Conservation (phyloP, 2,797 vertebrate genomes). For the Oophaga sylvatica region DNA sequence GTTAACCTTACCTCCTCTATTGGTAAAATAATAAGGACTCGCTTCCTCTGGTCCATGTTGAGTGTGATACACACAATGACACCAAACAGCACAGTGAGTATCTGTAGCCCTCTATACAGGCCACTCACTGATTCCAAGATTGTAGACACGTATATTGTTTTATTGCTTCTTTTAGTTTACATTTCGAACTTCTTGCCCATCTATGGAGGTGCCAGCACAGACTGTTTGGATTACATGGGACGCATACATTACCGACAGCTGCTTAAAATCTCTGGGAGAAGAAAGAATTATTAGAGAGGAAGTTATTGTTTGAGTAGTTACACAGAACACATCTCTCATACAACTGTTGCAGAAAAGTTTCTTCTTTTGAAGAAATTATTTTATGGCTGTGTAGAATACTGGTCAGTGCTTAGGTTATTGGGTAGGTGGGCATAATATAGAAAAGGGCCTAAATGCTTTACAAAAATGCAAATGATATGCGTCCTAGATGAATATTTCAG, state of each 20-base stretch:
- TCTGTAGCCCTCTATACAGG: no score
- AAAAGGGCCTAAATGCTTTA: background rate
- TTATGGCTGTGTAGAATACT: background rate
- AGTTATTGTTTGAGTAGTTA: constrained; percentile 48
- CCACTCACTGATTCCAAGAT: no score
- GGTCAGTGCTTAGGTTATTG: background rate
- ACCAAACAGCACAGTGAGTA: no score
- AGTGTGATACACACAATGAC: no score
- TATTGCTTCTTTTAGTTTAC: constrained; percentile 41
- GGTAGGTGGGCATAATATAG: background rate
- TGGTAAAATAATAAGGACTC: no score
- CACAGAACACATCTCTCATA: constrained; percentile 24
- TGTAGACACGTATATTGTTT: background rate
- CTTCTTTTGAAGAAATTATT: background rate
- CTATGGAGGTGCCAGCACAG: constrained; percentile 45
- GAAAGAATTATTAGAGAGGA: constrained; percentile 51
- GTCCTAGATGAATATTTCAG: background rate
- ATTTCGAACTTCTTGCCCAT: constrained; percentile 49
- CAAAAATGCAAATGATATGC: background rate
- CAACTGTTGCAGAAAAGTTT: background rate
- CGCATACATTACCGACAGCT: constrained; percentile 46
- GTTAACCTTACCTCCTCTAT: no score
- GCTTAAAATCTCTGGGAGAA: constrained; percentile 9
- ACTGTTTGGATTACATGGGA: constrained; percentile 49
- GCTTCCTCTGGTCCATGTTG: no score